Base-by-base conservation (phyloP, 2,797 vertebrate species). In the Alauda arvensis region DNA sequence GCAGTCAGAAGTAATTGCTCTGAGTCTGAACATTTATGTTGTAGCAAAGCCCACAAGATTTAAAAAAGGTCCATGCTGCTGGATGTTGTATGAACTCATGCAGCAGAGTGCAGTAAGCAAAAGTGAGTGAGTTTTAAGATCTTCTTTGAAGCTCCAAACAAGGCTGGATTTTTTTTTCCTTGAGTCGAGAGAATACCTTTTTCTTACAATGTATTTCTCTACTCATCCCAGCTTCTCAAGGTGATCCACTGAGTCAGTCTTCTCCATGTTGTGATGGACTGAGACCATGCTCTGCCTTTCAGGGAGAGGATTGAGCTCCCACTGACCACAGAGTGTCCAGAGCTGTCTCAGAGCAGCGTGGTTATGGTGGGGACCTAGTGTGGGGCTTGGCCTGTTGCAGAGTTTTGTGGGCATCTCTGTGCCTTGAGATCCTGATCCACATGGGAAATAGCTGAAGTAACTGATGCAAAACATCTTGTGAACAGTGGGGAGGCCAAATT, bases 1-100 rank as follows among this genome's bases (percentile, higher is more conserved):
- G 59, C 80, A 77, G 80, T 79, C 77, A 90, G 80, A 78, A 92
- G 75, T 84, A 89, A 93, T 82, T 78, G 77, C 82, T 81, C 69
- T 19, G 65, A 78, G 46, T 37, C 56, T 89, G 93, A 90, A 68
- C 55, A 28, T 59, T 71, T 80, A 49, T 8, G n/a, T 69, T 93
- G 83, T 26, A 77, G 71, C 33, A 80, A 42, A 66, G 69, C 67
- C 78, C 46, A 5, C 52, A 67, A 71, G 89, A 85, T 55, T 71
- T 57, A 12, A 67, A 62, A n/a, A 62, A 45, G 48, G 25, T 56
- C 65, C 9, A 0, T 53, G 51, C 29, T 79, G 77, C 63, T 85
- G 82, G 48, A n/a, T 88, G 79, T 48, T 78, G 13, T n/a, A 21
- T 14, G 65, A 62, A 61, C 40, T 5, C 7, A 23, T 53, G 53